Base-by-base conservation (phyloP, 2,113 vertebrate genomes). In the Climacteris rufus region DNA sequence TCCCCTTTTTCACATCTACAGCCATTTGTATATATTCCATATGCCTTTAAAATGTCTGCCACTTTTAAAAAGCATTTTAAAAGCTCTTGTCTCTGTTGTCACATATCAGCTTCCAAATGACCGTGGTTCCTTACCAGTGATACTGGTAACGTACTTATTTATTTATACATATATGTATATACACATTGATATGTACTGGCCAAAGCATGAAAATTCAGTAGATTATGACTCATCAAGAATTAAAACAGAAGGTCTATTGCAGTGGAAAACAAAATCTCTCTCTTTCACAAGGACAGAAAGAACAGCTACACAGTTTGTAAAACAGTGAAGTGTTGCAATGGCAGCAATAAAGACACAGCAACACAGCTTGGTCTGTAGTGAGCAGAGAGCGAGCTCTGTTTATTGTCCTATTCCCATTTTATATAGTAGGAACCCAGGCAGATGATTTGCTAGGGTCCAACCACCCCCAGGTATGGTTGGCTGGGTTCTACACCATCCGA, bases 111-210 rank as follows among this genome's bases (percentile, higher is more conserved):
- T n/a, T 74, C 49, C 45, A 76, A 56, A 89, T n/a, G 20, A 49
- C 21, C 1, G 1, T 47, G 10, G 15, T 11, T 60, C 15, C 22
- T 83, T 45, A 44, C n/a, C 19, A 59, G 33, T 54, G 33, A 66
- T 35, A 7, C 17, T 19, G 17, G 9, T 39, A 40, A 45, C 13
- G 5, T n/a, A 47, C 59, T 44, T 52, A 44, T 44, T 37, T 61
- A 53, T 50, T 35, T 22, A 24, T 49, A 40, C 10, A 37, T 20
- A 50, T 7, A 28, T 10, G 22, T 2, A 13, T 2, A 60, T 3
- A 27, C 7, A 50, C 9, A 22, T 37, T 45, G 11, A 60, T 68
- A 21, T 0, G 0, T 45, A 30, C 10, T 23, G 7, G 31, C 30
- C 74, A 54, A 78, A 72, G 13, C 11, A 85, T 30, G 20, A 76